Base-by-base conservation (phyloP, 2,113 vertebrate genomes). In the Dendrocopos noguchii region DNA sequence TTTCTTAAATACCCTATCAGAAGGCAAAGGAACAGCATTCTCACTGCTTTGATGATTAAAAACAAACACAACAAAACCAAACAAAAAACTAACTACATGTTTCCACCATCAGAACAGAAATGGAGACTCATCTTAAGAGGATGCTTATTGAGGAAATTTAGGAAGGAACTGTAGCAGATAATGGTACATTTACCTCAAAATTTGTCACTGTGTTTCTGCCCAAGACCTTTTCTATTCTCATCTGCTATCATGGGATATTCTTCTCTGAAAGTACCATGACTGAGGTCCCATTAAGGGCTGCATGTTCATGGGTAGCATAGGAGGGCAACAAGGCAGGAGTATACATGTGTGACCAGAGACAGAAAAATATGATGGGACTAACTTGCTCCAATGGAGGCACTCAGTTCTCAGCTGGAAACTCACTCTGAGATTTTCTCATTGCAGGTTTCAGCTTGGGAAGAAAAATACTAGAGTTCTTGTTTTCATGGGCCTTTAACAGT, bases 21-120 rank as follows among this genome's bases (percentile, higher is more conserved):
- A 95, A 95, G 83, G 78, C 1, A 16, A 86, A 89, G 66, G 72
- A 95, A 73, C 87, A 92, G 65, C 96, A 89, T 94, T 82, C 65
- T 64, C 78, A 94, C 56, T 86, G 91, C 93, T 93, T 88, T 72
- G 96, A 94, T 67, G 87, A 88, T 95, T 96, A 93, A 94, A 94
- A 92, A 84, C 42, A 44, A 15, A 44, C 42, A 44, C 14, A 52
- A 39, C 36, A 39, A 39, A 52, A 52, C 22, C 22, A 52, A 24
- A 24, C 10, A 24, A 50, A 50, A 5, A 50, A 21, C 22, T 22
- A 52, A 91, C 93, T 78, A 95, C 81, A 79, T 88, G 73, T 91
- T 95, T 84, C 80, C 78, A 78, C 91, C 84, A 80, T 46, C 84
- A 47, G 67, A 92, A 28, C 33, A 76, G 81, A 94, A 92, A 67